Conservation (phyloP, 1,140 invertebrate species). For the Drosophila simulans region DNA sequence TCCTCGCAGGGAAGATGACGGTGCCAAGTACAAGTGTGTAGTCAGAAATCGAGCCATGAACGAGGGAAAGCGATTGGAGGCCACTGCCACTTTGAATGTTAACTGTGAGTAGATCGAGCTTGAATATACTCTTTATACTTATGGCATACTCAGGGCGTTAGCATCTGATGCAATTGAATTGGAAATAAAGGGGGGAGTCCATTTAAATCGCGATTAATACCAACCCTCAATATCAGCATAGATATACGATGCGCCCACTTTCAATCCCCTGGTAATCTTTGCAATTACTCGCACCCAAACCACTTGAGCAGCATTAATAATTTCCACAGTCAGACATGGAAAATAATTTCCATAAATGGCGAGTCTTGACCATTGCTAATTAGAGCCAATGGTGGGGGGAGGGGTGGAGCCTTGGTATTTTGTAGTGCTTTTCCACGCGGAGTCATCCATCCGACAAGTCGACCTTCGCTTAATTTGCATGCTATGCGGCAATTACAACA, state of each 20-base stretch:
- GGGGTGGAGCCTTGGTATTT: constrained; percentile 11
- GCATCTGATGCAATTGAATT: not conserved
- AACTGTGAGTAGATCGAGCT: constrained; percentile 91
- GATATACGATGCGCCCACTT: not conserved
- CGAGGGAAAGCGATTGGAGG: constrained; percentile 91
- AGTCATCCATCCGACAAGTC: constrained; percentile 12
- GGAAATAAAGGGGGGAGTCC: not conserved
- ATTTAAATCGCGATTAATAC: not conserved
- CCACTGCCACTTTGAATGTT: constrained; percentile 92
- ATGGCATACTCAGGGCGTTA: constrained; percentile 4
- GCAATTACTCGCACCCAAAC: constrained; percentile 25
- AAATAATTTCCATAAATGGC: constrained; percentile 53
- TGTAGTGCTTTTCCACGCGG: constrained; percentile 10
- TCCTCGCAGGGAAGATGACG: constrained; percentile 93
- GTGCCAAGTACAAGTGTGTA: constrained; percentile 91
- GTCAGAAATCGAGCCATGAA: constrained; percentile 95
- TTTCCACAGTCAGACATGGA: constrained; percentile 20
- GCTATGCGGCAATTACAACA: constrained; percentile 56
- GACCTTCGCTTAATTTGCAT: constrained; percentile 68
- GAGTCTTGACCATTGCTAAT: constrained; percentile 50
- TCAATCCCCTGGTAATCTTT: constrained; percentile 15
- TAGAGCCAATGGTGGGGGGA: constrained; percentile 27
- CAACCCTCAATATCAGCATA: not conserved
- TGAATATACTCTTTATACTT: not conserved
- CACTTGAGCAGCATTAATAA: constrained; percentile 48